These are phyloP conservation scores for Eptesicus fuscus DNA, from an alignment of 2,113 vertebrate genomes.

Conservation along the genomic window DNA sequence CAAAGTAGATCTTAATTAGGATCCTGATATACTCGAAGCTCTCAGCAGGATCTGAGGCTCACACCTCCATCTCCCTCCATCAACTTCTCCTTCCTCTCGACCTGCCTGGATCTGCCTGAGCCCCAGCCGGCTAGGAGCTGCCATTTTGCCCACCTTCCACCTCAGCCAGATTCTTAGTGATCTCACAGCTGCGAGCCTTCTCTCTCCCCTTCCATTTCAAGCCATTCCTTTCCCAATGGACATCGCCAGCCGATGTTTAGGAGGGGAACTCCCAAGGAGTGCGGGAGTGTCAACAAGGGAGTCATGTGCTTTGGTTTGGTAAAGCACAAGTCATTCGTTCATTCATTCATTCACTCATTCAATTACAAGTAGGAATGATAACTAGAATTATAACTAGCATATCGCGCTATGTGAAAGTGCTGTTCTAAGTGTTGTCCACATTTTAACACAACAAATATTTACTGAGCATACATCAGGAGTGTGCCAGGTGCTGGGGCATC, in stretches of 20 bases:
- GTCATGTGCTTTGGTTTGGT: rapidly evolving
- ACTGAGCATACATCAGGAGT: neutral
- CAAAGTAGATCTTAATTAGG: neutral
- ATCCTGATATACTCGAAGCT: neutral
- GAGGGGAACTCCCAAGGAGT: too few species aligned
- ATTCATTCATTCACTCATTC: neutral
- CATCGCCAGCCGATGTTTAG: neutral
- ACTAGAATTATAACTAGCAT: neutral
- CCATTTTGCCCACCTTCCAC: neutral
- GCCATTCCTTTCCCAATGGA: neutral
- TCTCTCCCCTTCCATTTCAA: neutral
- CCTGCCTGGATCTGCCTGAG: neutral
- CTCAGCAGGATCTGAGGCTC: rapidly evolving
- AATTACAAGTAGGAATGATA: neutral
- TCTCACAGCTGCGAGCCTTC: neutral
- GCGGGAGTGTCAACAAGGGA: neutral
- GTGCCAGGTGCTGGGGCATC: neutral
- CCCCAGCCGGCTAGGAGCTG: neutral
- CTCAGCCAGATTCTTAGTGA: neutral
- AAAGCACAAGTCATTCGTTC: neutral
- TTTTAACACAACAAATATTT: neutral
- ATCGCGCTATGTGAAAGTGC: rapidly evolving
- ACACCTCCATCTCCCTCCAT: neutral
- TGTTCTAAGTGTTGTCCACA: neutral
- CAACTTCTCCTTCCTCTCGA: neutral